Percentiles rank a stretch among this genome's conserved stretches.
phyloP scores from a whole-genome alignment of 1,140 invertebrate genomes.

The Phymorhynchus buccinoides region DNA sequence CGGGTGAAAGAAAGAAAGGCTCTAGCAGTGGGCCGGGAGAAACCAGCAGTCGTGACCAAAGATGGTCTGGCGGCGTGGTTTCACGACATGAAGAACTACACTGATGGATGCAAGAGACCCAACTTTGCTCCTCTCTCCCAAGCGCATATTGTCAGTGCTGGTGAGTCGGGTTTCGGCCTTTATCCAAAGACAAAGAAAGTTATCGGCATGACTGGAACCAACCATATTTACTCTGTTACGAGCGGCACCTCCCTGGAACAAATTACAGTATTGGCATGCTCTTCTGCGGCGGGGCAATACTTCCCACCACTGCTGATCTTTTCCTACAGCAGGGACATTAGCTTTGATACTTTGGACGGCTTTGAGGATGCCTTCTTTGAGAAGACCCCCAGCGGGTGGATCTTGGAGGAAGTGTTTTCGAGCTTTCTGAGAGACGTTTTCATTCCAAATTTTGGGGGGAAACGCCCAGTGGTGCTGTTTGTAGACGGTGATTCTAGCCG shows the following conservation, averaged over 20 bases:
- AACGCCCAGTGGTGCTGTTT: neutral
- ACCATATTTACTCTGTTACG: constrained; percentile 6
- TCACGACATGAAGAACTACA: constrained; percentile 17
- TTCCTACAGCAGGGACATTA: neutral
- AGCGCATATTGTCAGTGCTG: constrained; percentile 17
- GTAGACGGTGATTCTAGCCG: neutral
- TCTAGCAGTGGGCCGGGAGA: constrained; percentile 26
- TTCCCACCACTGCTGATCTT: neutral
- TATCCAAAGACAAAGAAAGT: constrained; percentile 28
- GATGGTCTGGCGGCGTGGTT: constrained; percentile 38
- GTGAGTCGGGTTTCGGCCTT: constrained; percentile 38
- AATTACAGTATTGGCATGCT: constrained; percentile 15
- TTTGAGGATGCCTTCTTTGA: neutral
- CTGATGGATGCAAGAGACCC: neutral
- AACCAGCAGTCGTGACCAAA: constrained; percentile 22
- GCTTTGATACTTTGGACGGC: neutral
- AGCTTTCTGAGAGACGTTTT: neutral
- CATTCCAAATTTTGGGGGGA: neutral
- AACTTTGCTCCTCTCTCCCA: constrained; percentile 17
- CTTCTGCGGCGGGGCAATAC: constrained; percentile 2
- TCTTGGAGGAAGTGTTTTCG: neutral
- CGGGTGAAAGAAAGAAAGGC: constrained; percentile 10
- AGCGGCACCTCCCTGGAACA: neutral
- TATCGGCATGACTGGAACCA: constrained; percentile 31
- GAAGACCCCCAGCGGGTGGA: neutral